phyloP scores from a whole-genome alignment of 2,113 vertebrate species.

The Megaleporinus macrocephalus region DNA sequence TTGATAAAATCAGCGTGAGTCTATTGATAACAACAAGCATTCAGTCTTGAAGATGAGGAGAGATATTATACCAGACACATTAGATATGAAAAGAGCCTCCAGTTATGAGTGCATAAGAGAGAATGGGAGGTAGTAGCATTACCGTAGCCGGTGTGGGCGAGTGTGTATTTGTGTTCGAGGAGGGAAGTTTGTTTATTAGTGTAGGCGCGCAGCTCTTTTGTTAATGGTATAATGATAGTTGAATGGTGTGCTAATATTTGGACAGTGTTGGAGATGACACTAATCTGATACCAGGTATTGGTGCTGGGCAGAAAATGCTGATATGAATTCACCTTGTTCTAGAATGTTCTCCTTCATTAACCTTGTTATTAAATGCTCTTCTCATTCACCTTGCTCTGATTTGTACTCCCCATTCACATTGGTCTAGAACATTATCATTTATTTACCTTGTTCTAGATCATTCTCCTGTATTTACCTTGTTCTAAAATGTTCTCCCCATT shows the following conservation, averaged over 20 bases:
- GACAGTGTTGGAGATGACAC: no score
- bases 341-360: no score
- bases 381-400: no score
- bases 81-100: constrained; percentile 27
- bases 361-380: no score
- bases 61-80: constrained; percentile 18
- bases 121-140: background rate
- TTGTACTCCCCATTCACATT: no score
- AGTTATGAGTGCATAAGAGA: background rate
- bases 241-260: background rate
- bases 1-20: constrained; percentile 15
- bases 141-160: constrained; percentile 13
- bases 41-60: background rate
- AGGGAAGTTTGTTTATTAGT: background rate
- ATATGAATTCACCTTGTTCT: no score
- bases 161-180: background rate
- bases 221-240: background rate
- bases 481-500: no score
- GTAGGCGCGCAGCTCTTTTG: background rate
- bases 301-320: no score
- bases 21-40: constrained; percentile 19
- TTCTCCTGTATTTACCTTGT: no score
- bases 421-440: no score
- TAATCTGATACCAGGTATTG: no score
- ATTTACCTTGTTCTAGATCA: no score